Percentiles rank a stretch among this genome's conserved stretches.
Evolutionary conservation across 92 coral and sea anemone species (phyloP).

Genomic region (Palythoa heliodiscus): DNA sequence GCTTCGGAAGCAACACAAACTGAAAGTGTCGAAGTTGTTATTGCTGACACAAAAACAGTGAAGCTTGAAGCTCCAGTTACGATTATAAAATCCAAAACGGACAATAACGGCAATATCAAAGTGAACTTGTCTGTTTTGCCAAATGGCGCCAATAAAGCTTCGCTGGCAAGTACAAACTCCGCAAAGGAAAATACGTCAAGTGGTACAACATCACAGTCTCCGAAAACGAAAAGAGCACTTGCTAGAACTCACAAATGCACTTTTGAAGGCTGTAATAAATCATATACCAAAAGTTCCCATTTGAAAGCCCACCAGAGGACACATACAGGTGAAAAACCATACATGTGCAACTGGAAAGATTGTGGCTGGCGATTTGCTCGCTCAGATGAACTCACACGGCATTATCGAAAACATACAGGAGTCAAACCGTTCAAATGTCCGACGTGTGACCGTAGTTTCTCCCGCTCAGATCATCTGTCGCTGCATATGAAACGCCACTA

Average conservation of each 20-base stretch:
- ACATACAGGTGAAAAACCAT: slow-evolving; percentile 98
- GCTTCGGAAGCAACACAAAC: slow-evolving; percentile 89
- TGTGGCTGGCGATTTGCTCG: slow-evolving; percentile 99
- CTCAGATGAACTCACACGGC: slow-evolving; percentile 98
- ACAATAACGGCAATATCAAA: slow-evolving; percentile 62
- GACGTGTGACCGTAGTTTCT: slow-evolving; percentile 95
- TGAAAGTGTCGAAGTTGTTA: slow-evolving; percentile 62
- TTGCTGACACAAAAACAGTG: slow-evolving; percentile 48
- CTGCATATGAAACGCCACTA: slow-evolving; percentile 99
- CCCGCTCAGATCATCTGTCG: slow-evolving; percentile 97
- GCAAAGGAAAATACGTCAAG: slow-evolving; percentile 59
- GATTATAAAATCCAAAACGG: slow-evolving; percentile 51
- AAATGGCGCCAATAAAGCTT: slow-evolving; percentile 56
- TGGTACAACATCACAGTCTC: slow-evolving; percentile 68
- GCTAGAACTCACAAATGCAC: slow-evolving; percentile 99
- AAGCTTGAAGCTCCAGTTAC: slow-evolving; percentile 62
- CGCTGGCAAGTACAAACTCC: slow-evolving; percentile 60
- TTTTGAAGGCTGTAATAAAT: slow-evolving; percentile 96
- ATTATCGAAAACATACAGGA: slow-evolving; percentile 97
- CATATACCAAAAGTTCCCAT: slow-evolving; percentile 98
- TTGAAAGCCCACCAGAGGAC: slow-evolving; percentile 99
- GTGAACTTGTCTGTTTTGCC: slow-evolving; percentile 57
- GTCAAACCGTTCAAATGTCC: slow-evolving; percentile 98
- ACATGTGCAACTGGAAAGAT: slow-evolving; percentile 98
- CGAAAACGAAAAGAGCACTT: slow-evolving; percentile 88